phyloP scores from a whole-genome alignment of 2,888 invertebrate genomes.

The Amiota communis region DNA sequence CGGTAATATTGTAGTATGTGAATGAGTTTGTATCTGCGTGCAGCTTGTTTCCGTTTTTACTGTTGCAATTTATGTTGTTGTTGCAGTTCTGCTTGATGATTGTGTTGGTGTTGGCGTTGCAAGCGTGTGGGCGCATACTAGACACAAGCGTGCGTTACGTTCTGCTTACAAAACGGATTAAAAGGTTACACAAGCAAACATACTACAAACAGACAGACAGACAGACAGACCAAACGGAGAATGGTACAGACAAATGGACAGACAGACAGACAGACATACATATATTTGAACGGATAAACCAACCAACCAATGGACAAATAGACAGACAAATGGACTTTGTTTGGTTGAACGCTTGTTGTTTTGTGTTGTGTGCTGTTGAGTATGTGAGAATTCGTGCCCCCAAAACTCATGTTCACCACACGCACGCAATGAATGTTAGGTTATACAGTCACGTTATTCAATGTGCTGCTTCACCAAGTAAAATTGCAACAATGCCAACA shows the following conservation, averaged over 20 bases:
- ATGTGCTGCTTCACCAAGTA: constrained; percentile 29
- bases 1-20: too few relatives aligned
- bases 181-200: constrained; percentile 64
- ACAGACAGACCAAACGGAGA: constrained; percentile 17
- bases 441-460: constrained; percentile 21
- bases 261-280: constrained; percentile 18
- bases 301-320: neutral
- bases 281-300: constrained; percentile 52
- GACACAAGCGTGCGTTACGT: constrained; percentile 60
- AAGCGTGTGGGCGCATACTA: neutral
- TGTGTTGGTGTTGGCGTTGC: too few relatives aligned
- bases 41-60: constrained; percentile 52
- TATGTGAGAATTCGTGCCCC: constrained; percentile 22
- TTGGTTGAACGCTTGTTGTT: constrained; percentile 33
- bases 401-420: constrained; percentile 20
- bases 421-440: constrained; percentile 15
- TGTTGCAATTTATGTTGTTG: constrained; percentile 43
- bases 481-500: constrained; percentile 23
- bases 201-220: constrained; percentile 25
- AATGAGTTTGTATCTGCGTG: constrained; percentile 53
- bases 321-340: constrained; percentile 40
- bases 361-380: constrained; percentile 31
- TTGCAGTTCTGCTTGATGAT: too few relatives aligned
- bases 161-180: constrained; percentile 71
- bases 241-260: constrained; percentile 35